phyloP scores from a whole-genome alignment of 2,797 vertebrate genomes.

The Pipistrellus pipistrellus region DNA sequence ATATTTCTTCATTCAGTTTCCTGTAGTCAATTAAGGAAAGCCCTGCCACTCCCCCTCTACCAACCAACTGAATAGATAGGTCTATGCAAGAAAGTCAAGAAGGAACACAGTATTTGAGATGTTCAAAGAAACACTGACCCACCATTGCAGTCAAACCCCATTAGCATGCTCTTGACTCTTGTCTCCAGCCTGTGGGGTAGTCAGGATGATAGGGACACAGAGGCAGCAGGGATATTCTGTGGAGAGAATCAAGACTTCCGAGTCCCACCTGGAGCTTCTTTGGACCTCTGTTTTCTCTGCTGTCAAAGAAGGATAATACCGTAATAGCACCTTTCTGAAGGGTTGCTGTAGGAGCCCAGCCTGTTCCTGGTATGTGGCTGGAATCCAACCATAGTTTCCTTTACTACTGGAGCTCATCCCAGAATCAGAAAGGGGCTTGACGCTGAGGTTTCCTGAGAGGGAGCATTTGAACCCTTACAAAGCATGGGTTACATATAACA shows the following conservation, averaged over 20 bases:
- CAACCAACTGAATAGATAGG: neutral
- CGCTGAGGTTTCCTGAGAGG: neutral
- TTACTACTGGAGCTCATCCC: neutral
- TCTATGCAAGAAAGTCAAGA: neutral
- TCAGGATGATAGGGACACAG: neutral
- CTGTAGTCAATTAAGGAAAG: neutral
- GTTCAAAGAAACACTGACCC: neutral
- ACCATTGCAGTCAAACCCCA: neutral
- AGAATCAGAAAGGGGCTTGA: neutral
- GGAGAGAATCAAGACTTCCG: neutral
- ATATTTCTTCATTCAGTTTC: neutral
- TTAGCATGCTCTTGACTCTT: neutral
- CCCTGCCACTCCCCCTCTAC: neutral
- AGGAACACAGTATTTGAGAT: neutral
- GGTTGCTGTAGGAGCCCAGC: neutral
- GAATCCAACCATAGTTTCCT: neutral
- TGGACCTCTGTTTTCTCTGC: neutral
- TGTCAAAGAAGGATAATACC: neutral
- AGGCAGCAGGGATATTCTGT: neutral
- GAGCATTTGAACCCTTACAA: neutral
- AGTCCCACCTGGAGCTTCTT: neutral
- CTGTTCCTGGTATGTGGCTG: neutral
- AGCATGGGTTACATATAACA: neutral
- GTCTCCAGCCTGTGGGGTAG: neutral
- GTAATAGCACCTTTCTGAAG: neutral